phyloP scores from a whole-genome alignment of 2,888 invertebrate genomes.

The Meteorus colon region DNA sequence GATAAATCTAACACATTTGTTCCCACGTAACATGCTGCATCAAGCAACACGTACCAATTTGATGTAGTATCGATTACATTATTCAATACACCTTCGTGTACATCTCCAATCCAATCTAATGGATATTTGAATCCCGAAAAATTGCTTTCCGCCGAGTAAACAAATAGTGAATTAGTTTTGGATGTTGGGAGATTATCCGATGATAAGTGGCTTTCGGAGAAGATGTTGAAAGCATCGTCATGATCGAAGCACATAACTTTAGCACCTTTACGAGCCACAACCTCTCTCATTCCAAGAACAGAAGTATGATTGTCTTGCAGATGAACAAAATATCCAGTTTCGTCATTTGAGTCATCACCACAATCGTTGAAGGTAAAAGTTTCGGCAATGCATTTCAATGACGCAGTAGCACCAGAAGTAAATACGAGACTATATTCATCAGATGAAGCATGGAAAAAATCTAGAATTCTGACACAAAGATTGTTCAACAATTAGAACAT shows the following conservation, averaged over 20 bases:
- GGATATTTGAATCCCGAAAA: slow-evolving; percentile 95
- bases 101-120: slow-evolving; percentile 79
- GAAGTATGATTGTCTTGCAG: slow-evolving; percentile 96
- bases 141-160: slow-evolving; percentile 94
- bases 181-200: background rate
- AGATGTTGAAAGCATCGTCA: slow-evolving; percentile 75
- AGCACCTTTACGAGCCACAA: slow-evolving; percentile 77
- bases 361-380: slow-evolving; percentile 79
- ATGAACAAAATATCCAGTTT: slow-evolving; percentile 83
- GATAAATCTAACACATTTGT: slow-evolving; percentile 86
- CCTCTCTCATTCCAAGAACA: slow-evolving; percentile 91
- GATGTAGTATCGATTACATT: slow-evolving; percentile 70
- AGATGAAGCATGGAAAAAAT: slow-evolving; percentile 86
- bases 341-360: background rate
- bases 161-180: slow-evolving; percentile 80
- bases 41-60: slow-evolving; percentile 85
- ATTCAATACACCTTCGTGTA: slow-evolving; percentile 78
- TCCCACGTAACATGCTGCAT: slow-evolving; percentile 88
- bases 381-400: slow-evolving; percentile 89
- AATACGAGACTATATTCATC: slow-evolving; percentile 92
- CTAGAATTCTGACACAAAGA: slow-evolving; percentile 80
- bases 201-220: slow-evolving; percentile 68
- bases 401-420: slow-evolving; percentile 94
- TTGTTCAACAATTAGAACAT: background rate
- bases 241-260: slow-evolving; percentile 77